Conservation (phyloP, 2,113 vertebrate genomes). For the Macrotis lagotis region DNA sequence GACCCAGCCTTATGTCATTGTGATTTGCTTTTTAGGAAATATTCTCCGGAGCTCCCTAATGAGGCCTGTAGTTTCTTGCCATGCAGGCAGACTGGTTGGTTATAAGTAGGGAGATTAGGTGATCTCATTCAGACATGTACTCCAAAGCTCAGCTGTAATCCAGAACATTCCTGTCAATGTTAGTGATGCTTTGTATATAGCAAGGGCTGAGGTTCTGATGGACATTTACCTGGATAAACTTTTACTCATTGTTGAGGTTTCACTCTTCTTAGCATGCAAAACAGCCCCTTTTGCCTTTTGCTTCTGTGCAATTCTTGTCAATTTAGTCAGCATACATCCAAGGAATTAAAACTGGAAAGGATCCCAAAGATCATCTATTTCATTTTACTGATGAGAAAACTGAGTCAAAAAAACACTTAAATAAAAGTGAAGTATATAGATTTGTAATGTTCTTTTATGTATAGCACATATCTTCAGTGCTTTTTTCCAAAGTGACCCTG, state of each 20-base stretch:
- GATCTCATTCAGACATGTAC: not conserved
- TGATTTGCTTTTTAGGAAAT: not conserved
- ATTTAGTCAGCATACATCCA: not conserved
- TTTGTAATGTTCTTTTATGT: not conserved
- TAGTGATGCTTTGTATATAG: not conserved
- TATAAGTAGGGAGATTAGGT: not conserved
- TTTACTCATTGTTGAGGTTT: not conserved
- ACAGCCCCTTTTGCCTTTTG: not conserved
- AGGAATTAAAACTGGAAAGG: not conserved
- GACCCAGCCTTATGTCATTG: not conserved
- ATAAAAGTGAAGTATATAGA: not conserved
- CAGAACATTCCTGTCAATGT: not conserved
- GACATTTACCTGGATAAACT: not conserved
- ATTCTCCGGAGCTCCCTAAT: not conserved
- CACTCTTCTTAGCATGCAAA: not conserved
- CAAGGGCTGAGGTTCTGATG: not conserved
- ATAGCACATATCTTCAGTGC: not conserved
- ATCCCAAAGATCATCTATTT: not conserved
- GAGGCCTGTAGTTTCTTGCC: not conserved
- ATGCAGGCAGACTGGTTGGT: not conserved
- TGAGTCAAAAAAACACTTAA: not conserved
- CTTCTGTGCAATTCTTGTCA: not conserved
- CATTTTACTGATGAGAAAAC: not conserved
- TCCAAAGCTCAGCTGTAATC: not conserved
- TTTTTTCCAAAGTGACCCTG: not conserved